Percentiles rank a stretch among this genome's conserved stretches.
Conservation (phyloP, 2,888 invertebrate genomes). For the Drosophila lacicola region DNA sequence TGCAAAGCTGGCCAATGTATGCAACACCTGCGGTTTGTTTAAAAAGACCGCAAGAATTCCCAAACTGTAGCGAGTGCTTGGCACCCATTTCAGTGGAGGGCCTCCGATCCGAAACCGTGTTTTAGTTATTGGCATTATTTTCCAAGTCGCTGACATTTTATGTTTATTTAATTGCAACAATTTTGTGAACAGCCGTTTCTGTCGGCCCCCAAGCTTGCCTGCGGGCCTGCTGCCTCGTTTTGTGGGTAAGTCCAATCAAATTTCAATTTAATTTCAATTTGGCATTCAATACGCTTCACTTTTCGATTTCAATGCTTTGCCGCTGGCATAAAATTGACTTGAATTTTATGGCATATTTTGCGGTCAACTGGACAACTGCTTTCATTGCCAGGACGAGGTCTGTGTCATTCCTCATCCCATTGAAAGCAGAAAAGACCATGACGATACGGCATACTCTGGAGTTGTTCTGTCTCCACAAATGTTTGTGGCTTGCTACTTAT, state of each 20-base stretch:
- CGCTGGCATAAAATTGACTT: slow-evolving; percentile 43
- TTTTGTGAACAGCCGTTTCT: slow-evolving; percentile 20
- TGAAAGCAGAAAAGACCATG: background rate
- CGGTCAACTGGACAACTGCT: slow-evolving; percentile 63
- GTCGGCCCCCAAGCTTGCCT: slow-evolving; percentile 8
- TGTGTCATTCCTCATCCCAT: background rate
- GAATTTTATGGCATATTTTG: slow-evolving; percentile 67
- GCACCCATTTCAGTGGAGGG: slow-evolving; percentile 15
- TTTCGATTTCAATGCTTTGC: slow-evolving; percentile 63
- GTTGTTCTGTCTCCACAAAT: slow-evolving; percentile 18
- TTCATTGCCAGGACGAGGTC: slow-evolving; percentile 2
- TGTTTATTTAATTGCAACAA: slow-evolving; percentile 73
- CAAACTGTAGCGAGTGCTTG: slow-evolving; percentile 15
- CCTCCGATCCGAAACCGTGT: slow-evolving; percentile 7
- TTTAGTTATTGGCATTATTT: slow-evolving; percentile 67
- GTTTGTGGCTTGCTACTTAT: slow-evolving; percentile 33
- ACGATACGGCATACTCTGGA: slow-evolving; percentile 10
- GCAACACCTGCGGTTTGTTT: slow-evolving; percentile 85
- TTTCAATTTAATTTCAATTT: slow-evolving; percentile 71
- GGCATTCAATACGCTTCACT: slow-evolving; percentile 66
- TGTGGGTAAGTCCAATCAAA: slow-evolving; percentile 52
- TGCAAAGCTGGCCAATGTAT: slow-evolving; percentile 85
- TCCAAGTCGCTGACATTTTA: slow-evolving; percentile 73
- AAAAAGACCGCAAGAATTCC: slow-evolving; percentile 83
- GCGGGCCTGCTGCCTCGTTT: slow-evolving; percentile 28